Evolutionary conservation across 2,113 vertebrate genomes (phyloP).

Genomic region (Corydoras sp.): DNA sequence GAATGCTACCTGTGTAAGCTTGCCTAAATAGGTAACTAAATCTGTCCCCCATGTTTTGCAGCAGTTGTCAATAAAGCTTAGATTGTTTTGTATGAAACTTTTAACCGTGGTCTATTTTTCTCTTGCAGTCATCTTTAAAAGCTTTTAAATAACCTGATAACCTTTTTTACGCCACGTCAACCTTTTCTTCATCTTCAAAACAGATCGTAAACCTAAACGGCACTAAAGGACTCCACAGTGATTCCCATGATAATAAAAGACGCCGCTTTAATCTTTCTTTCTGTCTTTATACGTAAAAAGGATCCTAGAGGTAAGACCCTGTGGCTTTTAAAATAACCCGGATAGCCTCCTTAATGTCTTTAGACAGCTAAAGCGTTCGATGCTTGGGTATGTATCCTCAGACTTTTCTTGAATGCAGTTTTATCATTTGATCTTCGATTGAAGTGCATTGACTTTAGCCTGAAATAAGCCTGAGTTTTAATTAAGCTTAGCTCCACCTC

Average conservation of each 20-base stretch:
- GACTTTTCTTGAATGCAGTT: conserved; percentile 63
- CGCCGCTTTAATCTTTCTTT: conserved; percentile 76
- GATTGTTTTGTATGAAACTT: conserved; percentile 95
- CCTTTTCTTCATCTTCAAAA: conserved; percentile 65
- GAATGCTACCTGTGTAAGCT: conserved; percentile 96
- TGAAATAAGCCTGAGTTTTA: conserved; percentile 89
- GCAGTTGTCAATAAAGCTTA: conserved; percentile 99
- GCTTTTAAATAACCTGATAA: conserved; percentile 65
- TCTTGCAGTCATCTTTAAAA: conserved; percentile 77
- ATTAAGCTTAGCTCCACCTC: conserved; percentile 87
- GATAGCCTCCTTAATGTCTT: conserved; percentile 77
- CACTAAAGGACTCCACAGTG: conserved; percentile 71
- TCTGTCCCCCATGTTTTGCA: conserved; percentile 93
- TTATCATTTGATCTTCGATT: conserved; percentile 64
- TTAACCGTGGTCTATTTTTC: conserved; percentile 95
- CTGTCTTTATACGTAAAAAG: conserved; percentile 79
- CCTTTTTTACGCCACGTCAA: conserved; percentile 57
- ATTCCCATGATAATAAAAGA: conserved; percentile 67
- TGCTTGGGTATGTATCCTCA: conserved; percentile 74
- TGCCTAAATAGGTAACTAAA: conserved; percentile 99
- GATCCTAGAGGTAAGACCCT: conserved; percentile 78
- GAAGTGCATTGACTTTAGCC: conserved; percentile 67
- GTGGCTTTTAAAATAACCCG: conserved; percentile 73
- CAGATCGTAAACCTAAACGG: conserved; percentile 70
- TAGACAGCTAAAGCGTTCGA: conserved; percentile 70